Percentiles rank a stretch among this genome's conserved stretches.
Evolutionary conservation across 2,113 vertebrate species (phyloP).

Genomic region (Felis chaus): DNA sequence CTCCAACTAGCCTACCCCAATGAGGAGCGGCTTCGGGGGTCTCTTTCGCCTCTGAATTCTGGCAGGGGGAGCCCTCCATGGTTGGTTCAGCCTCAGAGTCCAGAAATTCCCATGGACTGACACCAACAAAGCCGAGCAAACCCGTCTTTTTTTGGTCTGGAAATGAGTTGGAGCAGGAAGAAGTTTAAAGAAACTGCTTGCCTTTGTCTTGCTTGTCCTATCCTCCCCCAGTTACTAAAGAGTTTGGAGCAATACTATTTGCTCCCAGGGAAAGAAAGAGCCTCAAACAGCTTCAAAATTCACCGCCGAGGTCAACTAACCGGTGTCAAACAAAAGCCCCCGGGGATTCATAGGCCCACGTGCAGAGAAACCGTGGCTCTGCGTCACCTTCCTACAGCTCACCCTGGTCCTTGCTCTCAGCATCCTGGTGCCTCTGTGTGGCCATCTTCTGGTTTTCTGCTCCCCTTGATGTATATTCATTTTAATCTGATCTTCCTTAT

Average conservation of each 20-base stretch:
- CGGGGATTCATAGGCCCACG: not conserved
- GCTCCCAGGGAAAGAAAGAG: not conserved
- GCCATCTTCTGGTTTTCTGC: not conserved
- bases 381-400: not conserved
- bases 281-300: not conserved
- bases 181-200: not conserved
- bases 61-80: not conserved
- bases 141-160: not conserved
- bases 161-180: not conserved
- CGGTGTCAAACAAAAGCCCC: not conserved
- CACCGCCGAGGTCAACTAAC: not conserved
- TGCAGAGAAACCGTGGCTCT: not conserved
- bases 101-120: not conserved
- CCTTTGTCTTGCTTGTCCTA: not conserved
- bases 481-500: conserved; percentile 41
- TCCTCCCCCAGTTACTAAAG: not conserved
- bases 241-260: not conserved
- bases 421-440: not conserved
- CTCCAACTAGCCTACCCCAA: not conserved
- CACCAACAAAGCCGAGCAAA: not conserved
- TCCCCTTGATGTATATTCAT: not conserved
- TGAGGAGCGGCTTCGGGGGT: not conserved
- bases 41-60: not conserved
- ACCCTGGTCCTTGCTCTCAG: too few relatives aligned
- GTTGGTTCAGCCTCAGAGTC: not conserved